Evolutionary conservation across 2,888 invertebrate genomes (phyloP), one percentile per base, ranked within the genome.

Genomic region (Oxytorus armatus): DNA sequence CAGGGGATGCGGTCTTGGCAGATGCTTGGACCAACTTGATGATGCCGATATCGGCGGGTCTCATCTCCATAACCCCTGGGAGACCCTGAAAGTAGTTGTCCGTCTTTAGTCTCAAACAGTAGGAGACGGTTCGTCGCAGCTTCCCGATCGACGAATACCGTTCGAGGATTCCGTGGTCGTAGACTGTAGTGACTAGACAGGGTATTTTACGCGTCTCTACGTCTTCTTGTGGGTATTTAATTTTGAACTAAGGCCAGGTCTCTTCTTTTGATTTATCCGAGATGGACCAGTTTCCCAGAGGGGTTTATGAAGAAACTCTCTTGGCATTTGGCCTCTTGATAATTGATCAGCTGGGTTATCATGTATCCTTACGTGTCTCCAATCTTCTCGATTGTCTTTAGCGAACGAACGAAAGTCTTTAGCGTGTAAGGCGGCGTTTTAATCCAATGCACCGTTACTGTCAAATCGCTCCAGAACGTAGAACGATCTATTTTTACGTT

Each of bases 81-180:
- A 16, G 11, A 0, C 65, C 65, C 47, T 65, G 65, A 21, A 47
- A 65, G 4, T 47, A 1, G 25, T 57, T 57, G 3, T 65, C 11
- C 3, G 0, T 8, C 7, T 66, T 73, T 23, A 83, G 79, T 79
- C 77, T 49, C n/a, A 81, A 14, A 18, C 75, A 69, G 39, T 66
- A 82, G 0, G 82, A 65, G 23, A 65, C 33, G n/a, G 78, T 66
- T 66, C 76, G 25, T 1, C 59, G 47, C 55, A 81, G 36, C 29
- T 80, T 82, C 57, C 39, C 29, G 10, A 73, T 57, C 0, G 61
- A 76, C 10, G 79, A 79, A 14, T 68, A 76, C 10, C 53, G 21
- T 10, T 73, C 53, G 49, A 73, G 0, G 16, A 73, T 23, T 1
- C 18, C 42, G 4, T 57, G 16, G 33, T 23, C 29, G n/a, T 18